Percentiles rank a stretch among this genome's conserved stretches.
Conservation (phyloP, 2,113 vertebrate genomes). For the Rhinolophus ferrumequinum region DNA sequence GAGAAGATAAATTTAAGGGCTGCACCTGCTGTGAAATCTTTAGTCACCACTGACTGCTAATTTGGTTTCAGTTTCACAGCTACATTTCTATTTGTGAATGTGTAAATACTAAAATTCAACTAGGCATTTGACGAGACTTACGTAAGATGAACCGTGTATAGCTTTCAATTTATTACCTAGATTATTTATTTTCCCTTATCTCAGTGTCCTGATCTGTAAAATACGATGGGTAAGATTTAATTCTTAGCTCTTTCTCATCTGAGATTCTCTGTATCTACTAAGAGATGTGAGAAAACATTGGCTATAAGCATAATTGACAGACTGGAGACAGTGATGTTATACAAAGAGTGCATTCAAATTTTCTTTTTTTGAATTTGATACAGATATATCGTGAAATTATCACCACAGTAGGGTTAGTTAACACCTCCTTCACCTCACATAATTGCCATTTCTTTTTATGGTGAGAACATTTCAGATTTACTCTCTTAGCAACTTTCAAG, state of each 20-base stretch:
- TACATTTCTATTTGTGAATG: neutral
- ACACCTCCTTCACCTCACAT: neutral
- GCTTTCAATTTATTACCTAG: neutral
- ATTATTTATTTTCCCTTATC: slow-evolving; percentile 3
- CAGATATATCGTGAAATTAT: neutral
- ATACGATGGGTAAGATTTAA: neutral
- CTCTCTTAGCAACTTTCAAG: neutral
- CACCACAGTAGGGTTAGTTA: neutral
- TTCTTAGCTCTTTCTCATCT: neutral
- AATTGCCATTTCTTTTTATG: neutral
- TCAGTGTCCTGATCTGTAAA: neutral
- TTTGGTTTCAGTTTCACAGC: neutral
- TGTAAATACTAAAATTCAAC: slow-evolving; percentile 51
- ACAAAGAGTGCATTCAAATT: neutral
- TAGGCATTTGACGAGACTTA: neutral
- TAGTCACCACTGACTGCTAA: slow-evolving; percentile 54
- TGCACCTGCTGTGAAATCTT: slow-evolving; percentile 59
- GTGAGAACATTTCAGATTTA: neutral
- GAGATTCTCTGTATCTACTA: neutral
- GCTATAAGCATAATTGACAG: neutral
- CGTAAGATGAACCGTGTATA: neutral
- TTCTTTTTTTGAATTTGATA: neutral
- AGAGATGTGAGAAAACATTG: neutral
- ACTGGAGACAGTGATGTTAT: neutral
- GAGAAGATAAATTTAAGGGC: slow-evolving; percentile 47